Base-by-base conservation (phyloP, 2,888 invertebrate species). In the Eupithecia subfuscata region DNA sequence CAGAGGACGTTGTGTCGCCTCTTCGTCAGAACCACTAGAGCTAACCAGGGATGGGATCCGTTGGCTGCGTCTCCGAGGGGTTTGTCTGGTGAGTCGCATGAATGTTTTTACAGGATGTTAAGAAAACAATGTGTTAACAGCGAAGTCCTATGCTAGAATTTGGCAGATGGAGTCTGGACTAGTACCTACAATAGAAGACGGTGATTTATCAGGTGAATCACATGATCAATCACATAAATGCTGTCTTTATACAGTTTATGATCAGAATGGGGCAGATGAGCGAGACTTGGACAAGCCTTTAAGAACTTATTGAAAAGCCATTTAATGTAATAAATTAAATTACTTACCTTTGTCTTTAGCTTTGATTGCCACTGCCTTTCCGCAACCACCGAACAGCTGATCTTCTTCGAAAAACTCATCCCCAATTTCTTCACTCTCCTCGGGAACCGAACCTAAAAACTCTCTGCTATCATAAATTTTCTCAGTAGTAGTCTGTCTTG, bases 21-120 rank as follows among this genome's bases (percentile, higher is more conserved):
- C 70, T 83, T 88, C 0, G 90, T 88, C 2, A 88, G 85, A 9
- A 91, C 90, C 5, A 92, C 89, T 1, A 95, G 75, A 0, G 86
- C 87, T 22, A 94, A 79, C 93, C 93, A 95, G 3, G 94, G 94
- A 76, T 92, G 91, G 8, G 90, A 86, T 0, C 89, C 90, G 22
- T 81, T 86, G 70, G 82, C 81, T 8, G 89, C 83, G 8, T 87
- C 86, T 9, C 88, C 89, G 7, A 84, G 81, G 69, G 87, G 85
- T 75, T 84, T 85, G 64, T 81, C 91, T 92, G 45, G 74, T 56
- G 79, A 78, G 65, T 67, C 16, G n/a, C n/a, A n/a, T n/a, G 4
- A 14, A 63, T 63, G 2, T 56, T n/a, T n/a, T 22, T 56, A 22
- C 11, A 25, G 1, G 22, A 3, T 60, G 1, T 22, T 22, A 22